Base-by-base conservation (phyloP, 2,113 vertebrate species). In the Baryphthengus martii region DNA sequence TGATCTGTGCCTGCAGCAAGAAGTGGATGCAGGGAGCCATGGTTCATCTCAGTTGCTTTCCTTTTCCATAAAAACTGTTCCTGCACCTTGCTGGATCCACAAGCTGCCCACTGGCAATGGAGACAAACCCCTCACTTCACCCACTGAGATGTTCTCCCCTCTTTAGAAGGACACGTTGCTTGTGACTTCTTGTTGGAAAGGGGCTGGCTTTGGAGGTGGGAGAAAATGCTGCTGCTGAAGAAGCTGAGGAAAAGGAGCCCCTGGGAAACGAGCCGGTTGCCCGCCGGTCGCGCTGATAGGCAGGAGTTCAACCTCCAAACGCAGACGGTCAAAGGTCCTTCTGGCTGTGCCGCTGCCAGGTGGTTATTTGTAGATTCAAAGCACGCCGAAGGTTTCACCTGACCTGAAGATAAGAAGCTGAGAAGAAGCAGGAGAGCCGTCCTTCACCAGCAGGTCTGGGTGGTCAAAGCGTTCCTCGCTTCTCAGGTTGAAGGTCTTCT, bases 211-310 rank as follows among this genome's bases (percentile, higher is more conserved):
- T 55, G 59, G 65, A 63, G 78, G 61, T 65, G 74, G 61, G 85
- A 77, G 53, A 76, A 78, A 49, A 73, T 45, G 45, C 3, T 70
- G 52, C 70, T 66, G 50, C 52, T 18, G 62, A 42, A 95, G 53
- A 56, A 83, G 62, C 53, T 96, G 16, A 9, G 89, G 87, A 68
- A 91, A 56, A 82, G 73, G 74, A 79, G 63, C 17, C 58, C 50
- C 28, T 50, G 85, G 66, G 53, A 91, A 25, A 20, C 0, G 1
- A 92, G 33, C 40, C 1, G 5, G 35, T 44, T 42, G 11, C 47
- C 47, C 1, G 1, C 17, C 0, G 2, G 9, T 53, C 2, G 0
- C 49, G 55, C 42, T 66, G 63, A 14, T 81, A 45, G 40, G 17
- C 8, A 12, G 42, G 39, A 67, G 39, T 23, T 90, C 80, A 50